Base-by-base conservation (phyloP, 2,797 vertebrate genomes). In the Hippopotamyrus pictus region DNA sequence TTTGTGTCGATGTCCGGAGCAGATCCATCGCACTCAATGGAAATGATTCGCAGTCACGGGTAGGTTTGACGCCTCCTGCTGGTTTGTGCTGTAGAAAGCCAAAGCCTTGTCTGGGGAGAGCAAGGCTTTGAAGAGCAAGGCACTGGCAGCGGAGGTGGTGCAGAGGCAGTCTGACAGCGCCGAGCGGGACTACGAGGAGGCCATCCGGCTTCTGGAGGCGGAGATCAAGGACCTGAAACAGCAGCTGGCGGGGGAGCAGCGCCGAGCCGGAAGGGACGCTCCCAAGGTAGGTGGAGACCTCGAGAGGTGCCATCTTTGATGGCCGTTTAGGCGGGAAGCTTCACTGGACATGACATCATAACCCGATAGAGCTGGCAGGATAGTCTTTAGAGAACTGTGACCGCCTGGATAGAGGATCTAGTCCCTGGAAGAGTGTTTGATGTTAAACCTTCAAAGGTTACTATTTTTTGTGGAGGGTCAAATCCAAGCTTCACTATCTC, bases 141-240 rank as follows among this genome's bases (percentile, higher is more conserved):
- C 97, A 89, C 96, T 97, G 91, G 94, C 92, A 6, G 96, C 95
- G 0, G 96, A 96, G 84, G 93, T 90, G 0, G 95, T 93, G n/a
- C 96, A 95, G 94, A 93, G 93, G 54, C 96, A 95, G 89, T 92
- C 94, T 0, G 95, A 95, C 94, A 96, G 96, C 0, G 97, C 97
- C 0, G 97, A 98, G 92, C 97, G 97, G 93, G 97, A 98, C 95
- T 98, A 98, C 0, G 97, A 98, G 93, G 97, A 97, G 92, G 97
- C 97, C 59, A 97, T 98, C 91, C 96, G 96, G 91, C 94, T 98
- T 86, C 95, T 98, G 91, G 97, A 98, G 92, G 95, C 97, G 0
- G 97, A 98, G 92, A 98, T 98, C 92, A 95, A 90, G 86, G 97
- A 98, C 93, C 95, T 98, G 90, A 98, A 98, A 93, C 96, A 95